phyloP scores from a whole-genome alignment of 2,797 vertebrate species.

The Otus scops region DNA sequence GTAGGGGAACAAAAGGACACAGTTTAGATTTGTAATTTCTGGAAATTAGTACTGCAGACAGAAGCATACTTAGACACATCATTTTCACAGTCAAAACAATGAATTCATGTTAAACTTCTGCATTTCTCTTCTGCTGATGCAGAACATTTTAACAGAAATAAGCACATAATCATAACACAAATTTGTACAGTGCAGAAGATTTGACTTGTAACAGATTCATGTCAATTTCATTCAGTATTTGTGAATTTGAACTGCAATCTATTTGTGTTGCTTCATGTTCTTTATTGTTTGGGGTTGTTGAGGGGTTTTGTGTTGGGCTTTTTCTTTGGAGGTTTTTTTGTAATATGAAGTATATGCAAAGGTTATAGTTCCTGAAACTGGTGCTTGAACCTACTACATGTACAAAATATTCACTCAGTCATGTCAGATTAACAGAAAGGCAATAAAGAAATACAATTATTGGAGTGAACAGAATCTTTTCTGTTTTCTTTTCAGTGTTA shows the following conservation, averaged over 20 bases:
- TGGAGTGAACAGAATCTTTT: background rate
- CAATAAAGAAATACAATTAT: background rate
- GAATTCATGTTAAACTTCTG: background rate
- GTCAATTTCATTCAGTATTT: constrained; percentile 30
- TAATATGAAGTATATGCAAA: background rate
- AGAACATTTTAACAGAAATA: background rate
- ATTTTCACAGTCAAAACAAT: background rate
- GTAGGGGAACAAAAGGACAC: background rate
- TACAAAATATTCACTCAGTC: background rate
- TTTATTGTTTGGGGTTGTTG: background rate
- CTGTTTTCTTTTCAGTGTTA: background rate
- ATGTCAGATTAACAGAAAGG: background rate
- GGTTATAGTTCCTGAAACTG: background rate
- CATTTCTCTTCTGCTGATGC: background rate
- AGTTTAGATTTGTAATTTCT: background rate
- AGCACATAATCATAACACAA: background rate
- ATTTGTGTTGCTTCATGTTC: background rate
- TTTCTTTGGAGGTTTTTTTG: background rate
- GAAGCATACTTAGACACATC: background rate
- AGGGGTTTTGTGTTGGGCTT: rapidly evolving
- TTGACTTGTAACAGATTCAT: background rate
- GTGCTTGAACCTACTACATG: background rate
- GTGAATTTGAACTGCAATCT: background rate
- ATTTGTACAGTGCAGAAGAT: background rate
- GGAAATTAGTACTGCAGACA: background rate